Evolutionary conservation across 2,797 vertebrate species (phyloP).

Genomic region (Emydoidea blandingii): DNA sequence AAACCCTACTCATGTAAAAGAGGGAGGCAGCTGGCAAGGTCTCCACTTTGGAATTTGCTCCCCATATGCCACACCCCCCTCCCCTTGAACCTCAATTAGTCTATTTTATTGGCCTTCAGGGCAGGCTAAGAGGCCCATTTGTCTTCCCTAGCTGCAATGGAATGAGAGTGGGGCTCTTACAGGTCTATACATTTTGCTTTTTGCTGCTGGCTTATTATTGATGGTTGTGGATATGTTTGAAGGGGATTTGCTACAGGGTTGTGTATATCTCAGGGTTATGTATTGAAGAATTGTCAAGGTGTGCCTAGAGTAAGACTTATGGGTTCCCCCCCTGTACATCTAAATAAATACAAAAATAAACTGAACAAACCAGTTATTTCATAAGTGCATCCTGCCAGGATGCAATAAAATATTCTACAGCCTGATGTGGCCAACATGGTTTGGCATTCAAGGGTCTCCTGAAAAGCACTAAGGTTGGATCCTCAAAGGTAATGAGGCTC

Average conservation of each 20-base stretch:
- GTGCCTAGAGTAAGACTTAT: not conserved
- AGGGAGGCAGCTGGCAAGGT: not conserved
- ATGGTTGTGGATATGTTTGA: fast-evolving
- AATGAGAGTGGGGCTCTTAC: not conserved
- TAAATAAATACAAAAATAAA: not conserved
- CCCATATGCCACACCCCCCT: not conserved
- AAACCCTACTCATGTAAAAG: not conserved
- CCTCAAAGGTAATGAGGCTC: too few relatives aligned
- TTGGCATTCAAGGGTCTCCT: not conserved
- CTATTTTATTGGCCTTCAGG: not conserved
- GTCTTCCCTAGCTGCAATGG: not conserved
- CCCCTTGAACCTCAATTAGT: not conserved
- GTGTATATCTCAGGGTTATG: not conserved
- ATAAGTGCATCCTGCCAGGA: not conserved
- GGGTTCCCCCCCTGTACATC: not conserved
- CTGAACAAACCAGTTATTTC: not conserved
- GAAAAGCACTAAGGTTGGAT: not conserved
- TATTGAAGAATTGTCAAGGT: not conserved
- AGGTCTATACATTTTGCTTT: fast-evolving
- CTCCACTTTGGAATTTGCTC: not conserved
- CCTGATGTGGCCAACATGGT: not conserved
- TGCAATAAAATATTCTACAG: not conserved
- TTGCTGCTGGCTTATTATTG: not conserved
- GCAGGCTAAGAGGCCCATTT: not conserved
- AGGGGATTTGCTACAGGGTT: not conserved